Evolutionary conservation across 2,888 invertebrate species (phyloP), one percentile per base, ranked within the genome.

Genomic region (Abrostola triplasia): DNA sequence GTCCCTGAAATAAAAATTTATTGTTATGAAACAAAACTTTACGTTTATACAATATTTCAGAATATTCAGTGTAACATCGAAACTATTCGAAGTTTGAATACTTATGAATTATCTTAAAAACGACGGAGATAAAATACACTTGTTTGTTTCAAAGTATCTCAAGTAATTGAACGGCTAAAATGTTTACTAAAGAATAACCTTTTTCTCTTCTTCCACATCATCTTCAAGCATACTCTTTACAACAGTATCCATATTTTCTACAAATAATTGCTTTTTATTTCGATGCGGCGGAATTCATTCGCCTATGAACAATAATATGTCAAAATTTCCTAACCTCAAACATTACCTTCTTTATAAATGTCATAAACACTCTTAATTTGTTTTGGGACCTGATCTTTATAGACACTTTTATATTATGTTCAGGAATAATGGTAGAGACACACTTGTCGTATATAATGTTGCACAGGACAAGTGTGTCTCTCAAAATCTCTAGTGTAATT

Each of bases 151-250:
- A 13, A 24, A 47, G 13, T 47, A 37, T n/a, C n/a, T n/a, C n/a
- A 10, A 36, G 6, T 2, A 24, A 36, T 38, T 66, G 37, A n/a
- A 36, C 44, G 8, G 13, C 13, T 8, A 36, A 54, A 0, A n/a
- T 10, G 12, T 41, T 36, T 35, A 38, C 24, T 37, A 35, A 5
- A 11, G 5, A 50, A 13, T 59, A 76, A 87, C 85, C 84, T 83
- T 81, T 63, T 82, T 86, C 40, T 85, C 84, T 50, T 88, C 84
- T 37, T 82, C 90, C 24, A 80, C 73, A 51, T 93, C 93, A 53
- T 92, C 93, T 40, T 94, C 93, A 57, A 94, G 67, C 86, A 94
- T 85, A 84, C 84, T 85, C 82, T 93, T 92, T 1, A 93, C 94
- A 36, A 94, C 93, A 1, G 93, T 92, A 77, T 94, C 93, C 93